Conservation (phyloP, 2,888 invertebrate genomes). For the Tetheella fluctuosa region DNA sequence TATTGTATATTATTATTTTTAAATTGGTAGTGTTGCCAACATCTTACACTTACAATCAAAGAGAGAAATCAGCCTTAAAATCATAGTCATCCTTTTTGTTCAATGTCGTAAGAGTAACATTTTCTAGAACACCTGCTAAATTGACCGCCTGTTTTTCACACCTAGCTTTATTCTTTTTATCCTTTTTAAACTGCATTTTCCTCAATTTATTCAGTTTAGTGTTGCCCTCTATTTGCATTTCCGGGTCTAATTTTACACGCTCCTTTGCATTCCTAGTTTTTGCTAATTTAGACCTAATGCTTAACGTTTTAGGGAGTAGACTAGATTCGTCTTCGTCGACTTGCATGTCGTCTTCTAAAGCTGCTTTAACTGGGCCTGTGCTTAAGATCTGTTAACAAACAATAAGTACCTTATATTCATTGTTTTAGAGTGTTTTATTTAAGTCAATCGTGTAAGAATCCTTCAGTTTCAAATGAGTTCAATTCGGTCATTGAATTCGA, state of each 20-base stretch:
- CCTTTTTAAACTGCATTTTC: conserved; percentile 86
- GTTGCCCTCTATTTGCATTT: conserved; percentile 89
- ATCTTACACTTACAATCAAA: conserved; percentile 31
- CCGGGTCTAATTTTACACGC: conserved; percentile 83
- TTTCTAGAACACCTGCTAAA: conserved; percentile 87
- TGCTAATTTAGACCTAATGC: conserved; percentile 65
- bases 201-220: conserved; percentile 72
- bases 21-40: conserved; percentile 1
- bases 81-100: conserved; percentile 83
- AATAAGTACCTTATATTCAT: neutral
- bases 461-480: no score
- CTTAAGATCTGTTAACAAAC: conserved; percentile 80
- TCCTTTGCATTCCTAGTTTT: conserved; percentile 64
- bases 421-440: neutral
- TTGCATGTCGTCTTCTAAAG: conserved; percentile 77
- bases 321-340: conserved; percentile 79
- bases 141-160: conserved; percentile 86
- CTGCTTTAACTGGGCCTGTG: conserved; percentile 85
- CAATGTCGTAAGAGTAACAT: conserved; percentile 74
- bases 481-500: no score
- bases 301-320: conserved; percentile 69
- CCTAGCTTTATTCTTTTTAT: conserved; percentile 79
- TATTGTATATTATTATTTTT: no score
- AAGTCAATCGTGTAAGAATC: no score
- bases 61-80: conserved; percentile 85